These are phyloP conservation scores for Cephalopachus bancanus DNA, from an alignment of 2,797 vertebrate genomes.

Conservation along the genomic window DNA sequence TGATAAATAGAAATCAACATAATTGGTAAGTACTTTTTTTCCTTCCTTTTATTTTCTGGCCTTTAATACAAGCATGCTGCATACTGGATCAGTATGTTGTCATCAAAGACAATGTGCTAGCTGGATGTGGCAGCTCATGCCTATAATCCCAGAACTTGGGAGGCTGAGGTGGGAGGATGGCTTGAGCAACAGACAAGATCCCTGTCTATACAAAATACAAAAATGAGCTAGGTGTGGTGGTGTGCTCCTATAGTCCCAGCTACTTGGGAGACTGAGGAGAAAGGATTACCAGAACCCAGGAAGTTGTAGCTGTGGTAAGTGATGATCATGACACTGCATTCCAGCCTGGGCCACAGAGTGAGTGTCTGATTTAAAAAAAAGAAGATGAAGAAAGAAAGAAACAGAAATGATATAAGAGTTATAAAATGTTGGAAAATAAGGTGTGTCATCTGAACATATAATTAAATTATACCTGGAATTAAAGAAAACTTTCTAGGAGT, in stretches of 20 bases:
- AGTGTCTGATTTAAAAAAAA: no score
- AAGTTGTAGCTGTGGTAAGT: no score
- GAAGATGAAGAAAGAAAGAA: no score
- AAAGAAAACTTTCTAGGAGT: neutral
- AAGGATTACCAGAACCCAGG: no score
- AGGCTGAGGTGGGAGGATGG: neutral
- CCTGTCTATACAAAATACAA: neutral
- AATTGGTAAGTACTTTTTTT: neutral
- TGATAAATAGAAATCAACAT: conserved; percentile 5
- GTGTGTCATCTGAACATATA: neutral
- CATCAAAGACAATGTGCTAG: neutral
- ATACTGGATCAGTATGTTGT: neutral
- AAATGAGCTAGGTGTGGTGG: neutral
- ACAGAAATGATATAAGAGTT: neutral
- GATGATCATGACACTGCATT: no score
- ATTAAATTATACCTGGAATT: conserved; percentile 44
- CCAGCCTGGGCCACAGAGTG: no score
- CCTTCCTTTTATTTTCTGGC: conserved; percentile 4
- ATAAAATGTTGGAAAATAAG: neutral
- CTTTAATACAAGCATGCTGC: neutral
- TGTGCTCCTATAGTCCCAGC: neutral
- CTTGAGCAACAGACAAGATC: neutral
- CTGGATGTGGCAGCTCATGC: rapidly evolving
- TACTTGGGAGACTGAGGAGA: neutral
- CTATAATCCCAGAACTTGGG: neutral